Conservation (phyloP, 2,113 vertebrate species). For the Misgurnus mizolepis region DNA sequence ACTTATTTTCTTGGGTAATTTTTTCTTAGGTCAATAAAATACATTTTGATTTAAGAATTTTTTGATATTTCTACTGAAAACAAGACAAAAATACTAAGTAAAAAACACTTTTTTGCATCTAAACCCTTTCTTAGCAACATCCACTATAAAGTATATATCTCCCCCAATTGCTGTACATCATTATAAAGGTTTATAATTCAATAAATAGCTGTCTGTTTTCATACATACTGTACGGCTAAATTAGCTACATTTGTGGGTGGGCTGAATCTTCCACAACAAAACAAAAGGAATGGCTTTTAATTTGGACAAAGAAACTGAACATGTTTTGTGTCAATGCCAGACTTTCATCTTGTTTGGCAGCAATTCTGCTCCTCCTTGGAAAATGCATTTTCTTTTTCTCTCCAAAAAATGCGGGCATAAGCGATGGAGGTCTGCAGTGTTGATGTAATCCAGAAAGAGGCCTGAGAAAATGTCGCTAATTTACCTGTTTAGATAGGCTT, state of each 20-base stretch:
- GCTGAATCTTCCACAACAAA: conserved; percentile 52
- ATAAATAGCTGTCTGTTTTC: conserved; percentile 59
- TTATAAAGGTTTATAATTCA: conserved; percentile 37
- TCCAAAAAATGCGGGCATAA: conserved; percentile 57
- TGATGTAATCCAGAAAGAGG: conserved; percentile 64
- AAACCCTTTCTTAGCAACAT: too few relatives aligned
- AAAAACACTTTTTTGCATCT: too few relatives aligned
- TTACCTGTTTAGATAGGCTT: conserved; percentile 26
- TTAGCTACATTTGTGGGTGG: conserved; percentile 56
- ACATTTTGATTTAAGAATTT: too few relatives aligned
- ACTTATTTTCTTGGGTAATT: too few relatives aligned
- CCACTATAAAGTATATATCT: too few relatives aligned
- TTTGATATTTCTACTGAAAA: too few relatives aligned
- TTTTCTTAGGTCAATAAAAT: too few relatives aligned
- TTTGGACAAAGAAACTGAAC: conserved; percentile 51
- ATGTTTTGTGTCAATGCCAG: conserved; percentile 60
- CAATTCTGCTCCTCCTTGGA: conserved; percentile 56
- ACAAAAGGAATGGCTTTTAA: conserved; percentile 59
- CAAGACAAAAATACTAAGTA: too few relatives aligned
- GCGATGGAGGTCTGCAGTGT: conserved; percentile 58
- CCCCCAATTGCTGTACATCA: not conserved
- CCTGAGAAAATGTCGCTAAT: conserved; percentile 36
- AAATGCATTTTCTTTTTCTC: conserved; percentile 58
- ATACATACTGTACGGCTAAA: conserved; percentile 58
- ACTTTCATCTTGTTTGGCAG: conserved; percentile 64